Conservation (phyloP, 2,113 vertebrate genomes). For the Sinocyclocheilus anophthalmus region DNA sequence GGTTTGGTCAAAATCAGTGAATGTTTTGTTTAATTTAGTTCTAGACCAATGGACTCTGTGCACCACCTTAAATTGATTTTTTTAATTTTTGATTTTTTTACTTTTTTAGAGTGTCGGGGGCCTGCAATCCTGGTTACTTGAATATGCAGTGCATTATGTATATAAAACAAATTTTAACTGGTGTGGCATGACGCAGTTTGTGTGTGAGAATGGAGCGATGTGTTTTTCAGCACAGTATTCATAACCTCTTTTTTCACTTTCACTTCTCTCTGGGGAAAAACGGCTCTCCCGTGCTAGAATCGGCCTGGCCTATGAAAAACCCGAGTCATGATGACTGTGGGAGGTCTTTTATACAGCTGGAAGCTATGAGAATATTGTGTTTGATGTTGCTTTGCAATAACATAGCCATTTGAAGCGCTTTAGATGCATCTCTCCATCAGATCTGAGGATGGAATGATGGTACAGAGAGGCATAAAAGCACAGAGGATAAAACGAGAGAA, state of each 20-base stretch:
- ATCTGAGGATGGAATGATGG: conserved; percentile 19
- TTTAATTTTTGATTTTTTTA: no score
- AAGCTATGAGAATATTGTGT: conserved; percentile 18
- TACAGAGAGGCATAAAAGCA: conserved; percentile 20
- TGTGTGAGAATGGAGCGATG: background rate
- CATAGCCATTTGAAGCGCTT: background rate
- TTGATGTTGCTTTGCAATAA: conserved; percentile 26
- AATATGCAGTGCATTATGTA: background rate
- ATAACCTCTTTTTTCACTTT: conserved; percentile 36
- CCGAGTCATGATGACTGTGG: conserved; percentile 9
- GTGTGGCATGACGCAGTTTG: background rate
- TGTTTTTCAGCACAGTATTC: background rate
- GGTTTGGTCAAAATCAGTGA: no score
- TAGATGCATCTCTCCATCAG: conserved; percentile 41
- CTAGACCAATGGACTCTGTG: no score
- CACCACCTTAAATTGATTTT: no score
- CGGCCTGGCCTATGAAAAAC: background rate
- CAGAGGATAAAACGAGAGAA: conserved; percentile 8
- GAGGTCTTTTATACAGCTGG: conserved; percentile 23
- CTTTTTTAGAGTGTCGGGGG: no score
- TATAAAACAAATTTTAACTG: background rate
- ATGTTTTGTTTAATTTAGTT: no score
- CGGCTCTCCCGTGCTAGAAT: background rate
- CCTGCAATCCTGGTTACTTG: background rate
- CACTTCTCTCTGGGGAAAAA: conserved; percentile 41